phyloP scores from a whole-genome alignment of 2,888 invertebrate species.

The Hyalella azteca region DNA sequence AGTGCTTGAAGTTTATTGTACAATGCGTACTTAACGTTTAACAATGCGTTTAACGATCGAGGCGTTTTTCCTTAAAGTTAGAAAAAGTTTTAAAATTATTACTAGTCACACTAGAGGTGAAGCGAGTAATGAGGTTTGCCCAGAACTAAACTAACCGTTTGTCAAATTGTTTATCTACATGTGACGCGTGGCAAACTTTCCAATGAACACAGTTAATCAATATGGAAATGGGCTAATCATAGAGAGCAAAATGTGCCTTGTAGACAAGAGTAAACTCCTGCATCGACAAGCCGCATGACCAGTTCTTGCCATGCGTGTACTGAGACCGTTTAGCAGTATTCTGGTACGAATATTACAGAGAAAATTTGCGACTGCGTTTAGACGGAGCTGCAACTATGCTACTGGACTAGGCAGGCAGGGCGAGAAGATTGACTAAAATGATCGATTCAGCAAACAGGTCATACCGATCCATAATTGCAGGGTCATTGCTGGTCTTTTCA shows the following conservation, averaged over 20 bases:
- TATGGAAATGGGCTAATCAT: constrained; percentile 36
- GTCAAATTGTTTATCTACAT: not conserved
- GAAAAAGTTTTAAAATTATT: not conserved
- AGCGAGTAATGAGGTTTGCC: not conserved
- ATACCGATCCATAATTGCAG: constrained; percentile 34
- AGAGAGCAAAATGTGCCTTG: constrained; percentile 13
- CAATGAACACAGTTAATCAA: constrained; percentile 22
- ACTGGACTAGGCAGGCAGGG: not conserved
- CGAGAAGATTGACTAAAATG: constrained; percentile 18
- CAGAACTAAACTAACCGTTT: not conserved
- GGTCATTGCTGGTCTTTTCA: constrained; percentile 36
- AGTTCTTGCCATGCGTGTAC: not conserved
- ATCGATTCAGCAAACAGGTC: constrained; percentile 34
- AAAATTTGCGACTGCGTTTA: not conserved
- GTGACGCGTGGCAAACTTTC: not conserved
- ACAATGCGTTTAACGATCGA: too few relatives aligned
- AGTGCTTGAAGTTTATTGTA: too few relatives aligned
- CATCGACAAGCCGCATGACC: constrained; percentile 2
- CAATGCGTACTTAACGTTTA: too few relatives aligned
- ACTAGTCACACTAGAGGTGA: not conserved
- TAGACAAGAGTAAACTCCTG: constrained; percentile 24
- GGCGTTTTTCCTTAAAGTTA: too few relatives aligned
- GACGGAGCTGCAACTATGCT: not conserved
- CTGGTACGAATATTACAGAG: not conserved
- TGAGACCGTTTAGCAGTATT: not conserved